Evolutionary conservation across 2,797 vertebrate species (phyloP).

Genomic region (Gymnothorax javanicus): DNA sequence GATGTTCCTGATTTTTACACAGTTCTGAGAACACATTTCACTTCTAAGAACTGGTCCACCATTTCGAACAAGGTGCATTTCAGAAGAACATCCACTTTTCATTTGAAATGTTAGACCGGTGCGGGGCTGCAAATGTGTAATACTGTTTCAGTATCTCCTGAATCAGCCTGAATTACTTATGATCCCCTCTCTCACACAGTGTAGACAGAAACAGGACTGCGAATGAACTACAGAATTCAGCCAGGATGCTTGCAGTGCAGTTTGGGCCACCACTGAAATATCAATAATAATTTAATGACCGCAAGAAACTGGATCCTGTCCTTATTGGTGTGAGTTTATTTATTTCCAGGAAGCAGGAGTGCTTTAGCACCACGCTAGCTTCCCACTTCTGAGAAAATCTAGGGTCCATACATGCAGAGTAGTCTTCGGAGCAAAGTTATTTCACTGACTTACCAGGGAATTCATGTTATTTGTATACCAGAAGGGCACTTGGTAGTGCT

Average conservation of each 20-base stretch:
- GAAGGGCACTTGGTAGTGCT: too few species aligned
- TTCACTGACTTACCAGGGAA: too few species aligned
- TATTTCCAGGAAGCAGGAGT: too few species aligned
- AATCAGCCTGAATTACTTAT: not conserved
- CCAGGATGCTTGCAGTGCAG: not conserved
- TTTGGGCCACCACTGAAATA: not conserved
- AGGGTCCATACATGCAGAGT: too few species aligned
- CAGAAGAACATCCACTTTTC: not conserved
- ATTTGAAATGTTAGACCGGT: not conserved
- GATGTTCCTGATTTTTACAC: not conserved
- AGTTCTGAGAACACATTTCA: not conserved
- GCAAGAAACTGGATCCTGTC: too few species aligned
- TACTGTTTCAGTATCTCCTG: not conserved
- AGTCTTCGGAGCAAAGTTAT: too few species aligned
- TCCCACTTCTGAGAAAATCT: too few species aligned
- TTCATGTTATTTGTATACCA: too few species aligned
- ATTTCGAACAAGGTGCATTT: not conserved
- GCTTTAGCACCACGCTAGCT: too few species aligned
- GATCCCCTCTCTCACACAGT: not conserved
- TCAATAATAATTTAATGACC: not conserved
- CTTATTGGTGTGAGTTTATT: too few species aligned
- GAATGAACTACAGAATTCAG: not conserved
- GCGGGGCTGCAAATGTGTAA: not conserved
- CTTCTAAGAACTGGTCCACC: not conserved
- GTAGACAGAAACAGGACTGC: not conserved